Evolutionary conservation across 2,888 invertebrate species (phyloP).

Genomic region (Crematogaster levior): DNA sequence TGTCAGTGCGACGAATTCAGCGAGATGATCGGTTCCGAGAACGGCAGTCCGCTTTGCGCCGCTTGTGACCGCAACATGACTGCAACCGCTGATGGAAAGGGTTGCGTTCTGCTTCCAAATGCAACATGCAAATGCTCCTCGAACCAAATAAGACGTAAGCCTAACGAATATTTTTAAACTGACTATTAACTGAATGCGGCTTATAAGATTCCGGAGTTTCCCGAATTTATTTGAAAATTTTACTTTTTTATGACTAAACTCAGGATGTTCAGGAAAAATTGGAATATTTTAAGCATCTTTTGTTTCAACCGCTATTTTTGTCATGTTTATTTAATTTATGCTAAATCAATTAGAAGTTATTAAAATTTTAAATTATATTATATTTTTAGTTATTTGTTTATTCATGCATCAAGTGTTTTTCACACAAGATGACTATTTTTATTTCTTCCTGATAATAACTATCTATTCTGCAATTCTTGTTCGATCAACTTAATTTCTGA

Average conservation of each 20-base stretch:
- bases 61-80: slow-evolving; percentile 79
- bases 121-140: slow-evolving; percentile 74
- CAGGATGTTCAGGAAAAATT: neutral
- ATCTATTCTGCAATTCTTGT: neutral
- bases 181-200: too few species aligned
- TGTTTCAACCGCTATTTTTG: too few species aligned
- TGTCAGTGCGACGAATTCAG: slow-evolving; percentile 86
- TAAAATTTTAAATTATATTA: too few species aligned
- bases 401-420: slow-evolving; percentile 17
- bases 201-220: neutral
- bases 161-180: slow-evolving; percentile 24
- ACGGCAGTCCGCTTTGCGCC: slow-evolving; percentile 79
- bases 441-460: neutral
- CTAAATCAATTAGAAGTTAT: neutral
- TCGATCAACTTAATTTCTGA: neutral
- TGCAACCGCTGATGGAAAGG: slow-evolving; percentile 81
- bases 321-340: neutral
- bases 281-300: too few species aligned
- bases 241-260: neutral
- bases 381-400: too few species aligned
- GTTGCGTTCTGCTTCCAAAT: slow-evolving; percentile 82
- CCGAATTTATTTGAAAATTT: neutral
- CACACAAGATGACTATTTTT: neutral
- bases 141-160: slow-evolving; percentile 82
- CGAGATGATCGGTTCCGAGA: slow-evolving; percentile 76